A percentile compares a stretch with the other conserved stretches of the same genome.
These are phyloP conservation scores for Actias luna DNA, from an alignment of 2,888 invertebrate species.

Conservation along the genomic window DNA sequence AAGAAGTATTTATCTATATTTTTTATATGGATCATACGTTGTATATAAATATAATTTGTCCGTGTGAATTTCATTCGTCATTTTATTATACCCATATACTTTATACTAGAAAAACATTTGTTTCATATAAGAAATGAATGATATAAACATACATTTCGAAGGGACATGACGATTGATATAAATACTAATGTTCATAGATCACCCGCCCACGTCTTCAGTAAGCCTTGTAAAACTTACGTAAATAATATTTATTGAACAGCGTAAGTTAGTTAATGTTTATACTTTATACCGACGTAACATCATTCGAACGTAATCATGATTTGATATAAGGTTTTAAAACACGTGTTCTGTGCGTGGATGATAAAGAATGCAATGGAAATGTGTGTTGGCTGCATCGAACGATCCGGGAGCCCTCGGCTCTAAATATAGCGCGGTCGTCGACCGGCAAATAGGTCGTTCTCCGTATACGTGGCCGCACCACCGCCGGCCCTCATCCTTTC, in stretches of 20 bases:
- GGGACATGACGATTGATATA: not conserved
- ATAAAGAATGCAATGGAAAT: conserved; percentile 59
- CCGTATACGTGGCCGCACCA: conserved; percentile 30
- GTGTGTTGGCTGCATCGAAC: conserved; percentile 59
- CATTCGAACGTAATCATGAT: not conserved
- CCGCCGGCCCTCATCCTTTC: conserved; percentile 23
- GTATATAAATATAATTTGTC: not conserved
- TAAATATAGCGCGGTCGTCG: conserved; percentile 76
- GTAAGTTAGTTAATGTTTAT: conserved; percentile 28
- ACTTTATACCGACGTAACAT: conserved; percentile 26
- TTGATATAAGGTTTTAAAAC: conserved; percentile 26
- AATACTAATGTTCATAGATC: not conserved
- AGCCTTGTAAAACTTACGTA: conserved; percentile 36
- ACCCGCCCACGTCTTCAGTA: conserved; percentile 28
- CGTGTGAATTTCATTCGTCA: no score
- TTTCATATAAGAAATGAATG: not conserved
- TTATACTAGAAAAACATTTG: no score
- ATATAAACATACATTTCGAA: not conserved
- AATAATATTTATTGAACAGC: conserved; percentile 28
- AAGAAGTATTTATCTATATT: not conserved
- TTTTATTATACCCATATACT: no score
- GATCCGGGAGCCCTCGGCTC: conserved; percentile 45
- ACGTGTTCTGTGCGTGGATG: conserved; percentile 8
- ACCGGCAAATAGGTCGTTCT: conserved; percentile 70
- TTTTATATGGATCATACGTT: not conserved